Conservation (phyloP, 2,888 invertebrate species). For the Caenorhabditis plicata region DNA sequence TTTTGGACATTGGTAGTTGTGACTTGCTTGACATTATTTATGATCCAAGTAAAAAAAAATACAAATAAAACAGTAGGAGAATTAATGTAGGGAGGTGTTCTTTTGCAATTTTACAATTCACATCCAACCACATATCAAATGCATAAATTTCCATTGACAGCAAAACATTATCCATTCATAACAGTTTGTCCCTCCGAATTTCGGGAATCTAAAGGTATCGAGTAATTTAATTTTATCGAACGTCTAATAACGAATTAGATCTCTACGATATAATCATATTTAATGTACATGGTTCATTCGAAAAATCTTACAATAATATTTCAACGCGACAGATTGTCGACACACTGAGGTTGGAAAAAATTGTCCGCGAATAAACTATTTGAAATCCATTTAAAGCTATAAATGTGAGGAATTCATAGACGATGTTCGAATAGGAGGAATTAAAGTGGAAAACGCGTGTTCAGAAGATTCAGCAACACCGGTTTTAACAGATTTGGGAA, state of each 20-base stretch:
- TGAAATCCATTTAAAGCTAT: conserved; percentile 20
- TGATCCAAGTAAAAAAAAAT: conserved; percentile 40
- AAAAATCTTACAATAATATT: too few species aligned
- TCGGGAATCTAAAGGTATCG: background rate
- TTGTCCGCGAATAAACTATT: too few species aligned
- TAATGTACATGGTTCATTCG: too few species aligned
- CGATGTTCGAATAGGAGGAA: background rate
- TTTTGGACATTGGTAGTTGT: conserved; percentile 56
- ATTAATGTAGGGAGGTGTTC: conserved; percentile 26
- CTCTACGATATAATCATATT: too few species aligned
- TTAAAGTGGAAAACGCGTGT: conserved; percentile 6
- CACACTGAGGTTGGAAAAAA: too few species aligned
- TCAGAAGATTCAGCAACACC: background rate
- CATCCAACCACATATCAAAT: conserved; percentile 35
- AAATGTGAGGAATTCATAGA: conserved; percentile 20
- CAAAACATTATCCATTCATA: conserved; percentile 15
- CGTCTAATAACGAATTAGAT: too few species aligned
- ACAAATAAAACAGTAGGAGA: background rate
- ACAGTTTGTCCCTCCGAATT: conserved; percentile 30
- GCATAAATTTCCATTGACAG: conserved; percentile 2
- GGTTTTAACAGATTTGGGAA: conserved; percentile 16
- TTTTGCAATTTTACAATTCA: conserved; percentile 33
- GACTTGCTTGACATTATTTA: conserved; percentile 47
- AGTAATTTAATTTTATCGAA: too few species aligned
- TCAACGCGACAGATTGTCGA: too few species aligned